These are phyloP conservation scores for Pterois miles DNA, from an alignment of 2,797 vertebrate genomes.

Conservation along the genomic window DNA sequence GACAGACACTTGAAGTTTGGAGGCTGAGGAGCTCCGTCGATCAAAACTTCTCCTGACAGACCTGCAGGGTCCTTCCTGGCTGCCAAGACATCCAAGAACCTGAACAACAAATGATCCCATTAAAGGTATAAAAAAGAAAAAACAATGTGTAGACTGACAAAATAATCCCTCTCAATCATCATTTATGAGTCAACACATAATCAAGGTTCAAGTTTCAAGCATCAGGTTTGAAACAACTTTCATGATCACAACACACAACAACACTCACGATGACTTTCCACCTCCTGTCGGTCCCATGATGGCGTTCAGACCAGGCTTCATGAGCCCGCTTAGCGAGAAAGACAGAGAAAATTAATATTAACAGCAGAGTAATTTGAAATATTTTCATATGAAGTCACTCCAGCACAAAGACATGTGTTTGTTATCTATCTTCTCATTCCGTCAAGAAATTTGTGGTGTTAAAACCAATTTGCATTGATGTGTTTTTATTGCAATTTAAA, in stretches of 20 bases:
- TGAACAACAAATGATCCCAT: constrained; percentile 31
- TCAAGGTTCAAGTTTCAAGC: too few species aligned
- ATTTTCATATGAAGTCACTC: too few species aligned
- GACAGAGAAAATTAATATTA: not conserved
- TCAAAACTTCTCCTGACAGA: constrained; percentile 85
- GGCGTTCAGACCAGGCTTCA: constrained; percentile 87
- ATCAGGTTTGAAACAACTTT: not conserved
- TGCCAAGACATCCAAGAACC: constrained; percentile 87
- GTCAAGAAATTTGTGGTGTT: too few species aligned
- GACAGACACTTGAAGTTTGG: constrained; percentile 89
- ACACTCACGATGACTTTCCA: constrained; percentile 88
- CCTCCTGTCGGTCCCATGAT: constrained; percentile 88
- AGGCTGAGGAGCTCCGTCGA: constrained; percentile 85
- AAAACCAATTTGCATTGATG: too few species aligned
- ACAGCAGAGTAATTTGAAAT: not conserved
- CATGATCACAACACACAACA: not conserved
- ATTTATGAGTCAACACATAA: too few species aligned
- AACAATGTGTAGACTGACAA: too few species aligned
- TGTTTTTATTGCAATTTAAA: too few species aligned
- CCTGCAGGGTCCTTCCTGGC: constrained; percentile 87
- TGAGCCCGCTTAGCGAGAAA: constrained; percentile 79
- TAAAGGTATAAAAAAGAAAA: not conserved
- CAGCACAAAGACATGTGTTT: too few species aligned
- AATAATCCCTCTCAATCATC: too few species aligned
- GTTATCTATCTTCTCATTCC: too few species aligned